These are phyloP conservation scores for Nycteola revayana DNA, from an alignment of 2,888 invertebrate genomes.

Conservation along the genomic window DNA sequence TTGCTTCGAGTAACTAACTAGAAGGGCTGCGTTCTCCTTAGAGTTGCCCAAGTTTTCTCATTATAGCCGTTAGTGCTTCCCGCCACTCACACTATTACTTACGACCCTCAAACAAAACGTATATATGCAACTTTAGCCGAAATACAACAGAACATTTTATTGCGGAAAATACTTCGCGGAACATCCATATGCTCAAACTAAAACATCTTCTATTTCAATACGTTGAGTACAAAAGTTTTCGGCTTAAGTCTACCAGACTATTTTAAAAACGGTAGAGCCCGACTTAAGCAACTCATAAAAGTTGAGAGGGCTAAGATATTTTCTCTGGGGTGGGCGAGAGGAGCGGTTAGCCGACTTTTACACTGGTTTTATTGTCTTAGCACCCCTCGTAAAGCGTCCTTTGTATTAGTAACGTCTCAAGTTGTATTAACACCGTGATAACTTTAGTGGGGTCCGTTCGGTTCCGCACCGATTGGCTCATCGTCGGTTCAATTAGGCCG, in stretches of 20 bases:
- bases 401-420: conserved; percentile 71
- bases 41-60: conserved; percentile 73
- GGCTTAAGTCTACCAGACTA: conserved; percentile 44
- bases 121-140: conserved; percentile 47
- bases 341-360: conserved; percentile 74
- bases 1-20: conserved; percentile 30
- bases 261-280: conserved; percentile 61
- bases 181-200: conserved; percentile 16
- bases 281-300: conserved; percentile 68
- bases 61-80: conserved; percentile 64
- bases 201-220: conserved; percentile 53
- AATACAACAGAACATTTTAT: conserved; percentile 33
- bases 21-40: conserved; percentile 43
- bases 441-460: conserved; percentile 53
- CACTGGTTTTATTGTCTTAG: conserved; percentile 74
- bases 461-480: conserved; percentile 44
- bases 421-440: conserved; percentile 73
- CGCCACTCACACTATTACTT: conserved; percentile 57
- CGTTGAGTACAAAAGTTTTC: conserved; percentile 45
- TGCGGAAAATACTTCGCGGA: conserved; percentile 17
- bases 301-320: conserved; percentile 57
- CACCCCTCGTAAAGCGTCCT: conserved; percentile 67
- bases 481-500: conserved; percentile 53
- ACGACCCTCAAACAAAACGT: conserved; percentile 54
- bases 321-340: conserved; percentile 49